phyloP scores from a whole-genome alignment of 2,888 invertebrate species.

The Plebejus melissa region DNA sequence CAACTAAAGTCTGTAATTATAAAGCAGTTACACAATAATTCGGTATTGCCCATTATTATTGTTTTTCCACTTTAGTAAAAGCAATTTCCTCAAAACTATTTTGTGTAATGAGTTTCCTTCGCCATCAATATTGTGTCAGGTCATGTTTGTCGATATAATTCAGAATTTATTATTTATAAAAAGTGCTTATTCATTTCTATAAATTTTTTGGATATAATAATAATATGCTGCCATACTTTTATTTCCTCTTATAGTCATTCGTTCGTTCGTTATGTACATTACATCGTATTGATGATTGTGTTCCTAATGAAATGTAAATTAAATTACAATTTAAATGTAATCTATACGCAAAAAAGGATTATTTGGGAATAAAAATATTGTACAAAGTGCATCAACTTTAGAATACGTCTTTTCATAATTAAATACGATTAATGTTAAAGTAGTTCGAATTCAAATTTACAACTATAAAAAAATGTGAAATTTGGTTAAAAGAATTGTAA shows the following conservation, averaged over 20 bases:
- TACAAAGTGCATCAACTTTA: slow-evolving; percentile 2
- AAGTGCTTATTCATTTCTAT: background rate
- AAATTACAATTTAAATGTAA: background rate
- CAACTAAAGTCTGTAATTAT: background rate
- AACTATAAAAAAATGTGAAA: background rate
- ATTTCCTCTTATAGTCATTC: background rate
- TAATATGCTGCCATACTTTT: background rate
- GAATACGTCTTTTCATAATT: slow-evolving; percentile 9
- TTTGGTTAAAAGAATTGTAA: slow-evolving; percentile 1
- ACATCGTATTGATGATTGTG: background rate
- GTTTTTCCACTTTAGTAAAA: background rate
- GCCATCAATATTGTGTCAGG: background rate
- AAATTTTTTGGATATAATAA: background rate
- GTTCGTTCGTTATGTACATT: too few relatives aligned
- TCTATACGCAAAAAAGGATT: background rate
- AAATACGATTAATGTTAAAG: slow-evolving; percentile 24
- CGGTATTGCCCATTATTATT: background rate
- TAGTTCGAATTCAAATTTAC: slow-evolving; percentile 22
- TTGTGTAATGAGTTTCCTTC: background rate
- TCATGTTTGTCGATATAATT: slow-evolving; percentile 1
- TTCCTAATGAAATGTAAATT: background rate
- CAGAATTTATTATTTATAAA: background rate
- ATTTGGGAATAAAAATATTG: background rate
- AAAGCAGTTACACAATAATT: background rate
- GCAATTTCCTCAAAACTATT: background rate